Percentiles rank a stretch among this genome's conserved stretches.
Evolutionary conservation across 2,888 invertebrate genomes (phyloP).

Genomic region (Polymixis lichenea): DNA sequence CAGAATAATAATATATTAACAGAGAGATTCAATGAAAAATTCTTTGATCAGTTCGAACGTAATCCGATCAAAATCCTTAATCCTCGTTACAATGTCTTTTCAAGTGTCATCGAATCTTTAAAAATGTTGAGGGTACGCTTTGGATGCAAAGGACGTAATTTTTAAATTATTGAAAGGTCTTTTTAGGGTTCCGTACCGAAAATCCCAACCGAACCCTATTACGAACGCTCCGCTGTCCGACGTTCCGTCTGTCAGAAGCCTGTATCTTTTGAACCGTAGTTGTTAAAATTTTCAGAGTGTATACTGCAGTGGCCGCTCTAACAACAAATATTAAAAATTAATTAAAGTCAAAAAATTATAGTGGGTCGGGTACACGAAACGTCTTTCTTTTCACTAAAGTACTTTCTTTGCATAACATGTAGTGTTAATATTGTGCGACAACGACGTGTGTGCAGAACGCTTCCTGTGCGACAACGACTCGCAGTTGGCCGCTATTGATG

Average conservation of each 20-base stretch:
- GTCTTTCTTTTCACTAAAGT: background rate
- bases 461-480: background rate
- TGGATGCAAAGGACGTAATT: constrained; percentile 3
- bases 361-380: background rate
- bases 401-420: no score
- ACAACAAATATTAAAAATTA: background rate
- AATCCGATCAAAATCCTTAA: constrained; percentile 40
- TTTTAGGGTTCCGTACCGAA: background rate
- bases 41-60: constrained; percentile 25
- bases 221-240: background rate
- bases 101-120: constrained; percentile 29
- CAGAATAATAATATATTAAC: constrained; percentile 7
- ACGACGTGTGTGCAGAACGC: no score
- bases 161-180: background rate
- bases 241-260: no score
- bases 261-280: no score
- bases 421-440: background rate
- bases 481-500: no score
- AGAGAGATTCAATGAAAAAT: constrained; percentile 7
- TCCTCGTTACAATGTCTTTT: constrained; percentile 28
- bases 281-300: no score
- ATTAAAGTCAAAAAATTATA: background rate
- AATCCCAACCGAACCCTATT: background rate
- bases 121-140: constrained; percentile 10
- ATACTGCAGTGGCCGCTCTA: background rate